Base-by-base conservation (phyloP, 53 echinoderm and acorn worm genomes). In the Glandiceps talaboti region DNA sequence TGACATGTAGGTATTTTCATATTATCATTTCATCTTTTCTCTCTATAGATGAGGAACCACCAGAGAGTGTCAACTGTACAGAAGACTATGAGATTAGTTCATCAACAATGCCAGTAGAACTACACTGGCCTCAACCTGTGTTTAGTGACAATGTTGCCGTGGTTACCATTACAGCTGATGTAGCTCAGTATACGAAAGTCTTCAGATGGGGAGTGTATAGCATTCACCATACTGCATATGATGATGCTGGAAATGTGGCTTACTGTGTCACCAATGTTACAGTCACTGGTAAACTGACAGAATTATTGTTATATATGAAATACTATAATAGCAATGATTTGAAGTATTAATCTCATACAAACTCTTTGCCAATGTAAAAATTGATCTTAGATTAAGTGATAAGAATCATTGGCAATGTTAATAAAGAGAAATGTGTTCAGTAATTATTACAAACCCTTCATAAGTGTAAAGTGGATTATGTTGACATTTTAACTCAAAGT, bases 101-200 rank as follows among this genome's bases (percentile, higher is more conserved):
- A 1, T 1, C 73, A 1, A 12, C 73, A 31, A 83, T 86, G 27
- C 83, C 79, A 28, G 90, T 81, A 0, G 73, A 29, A 33, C 29
- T 77, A 0, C 33, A 27, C 27, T 89, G 90, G 90, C 32, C 76
- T 25, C 86, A 89, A 30, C 90, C 90, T 0, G 29, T 75, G 14
- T 83, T 84, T 31, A 77, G 77, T 12, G 90, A 89, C 73, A 86
- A 89, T 31, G 28, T 80, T 0, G 90, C 74, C 27, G 30, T 86
- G 0, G 25, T 12, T 1, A 26, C 1, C 27, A 27, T 86, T 26
- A 0, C 25, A 1, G 0, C 0, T 14, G 72, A 74, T 28, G 26
- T 0, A 1, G 14, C 27, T 28, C 86, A 30, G 30, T 81, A 78
- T 1, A 1, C 27, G 1, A 29, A 27, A 25, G 79, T 83, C 0